Percentiles rank a stretch among this genome's conserved stretches.
Conservation (phyloP, 2,113 vertebrate genomes). For the Fulmarus glacialis region DNA sequence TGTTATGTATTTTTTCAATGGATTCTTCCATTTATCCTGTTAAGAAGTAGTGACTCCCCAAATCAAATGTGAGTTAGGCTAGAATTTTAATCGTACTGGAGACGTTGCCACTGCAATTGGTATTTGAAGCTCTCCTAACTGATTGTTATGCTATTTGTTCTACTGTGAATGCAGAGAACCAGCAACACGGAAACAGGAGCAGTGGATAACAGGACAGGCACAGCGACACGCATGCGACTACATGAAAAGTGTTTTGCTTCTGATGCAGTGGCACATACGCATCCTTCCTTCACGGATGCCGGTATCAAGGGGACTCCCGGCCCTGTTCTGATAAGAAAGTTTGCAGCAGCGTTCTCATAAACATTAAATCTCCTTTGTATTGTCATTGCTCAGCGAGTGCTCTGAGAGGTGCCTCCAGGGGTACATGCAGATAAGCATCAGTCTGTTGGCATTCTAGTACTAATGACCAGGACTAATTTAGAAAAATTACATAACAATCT, state of each 20-base stretch:
- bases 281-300: background rate
- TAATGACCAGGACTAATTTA: background rate
- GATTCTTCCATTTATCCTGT: conserved; percentile 67
- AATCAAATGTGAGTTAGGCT: conserved; percentile 70
- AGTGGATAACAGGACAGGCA: background rate
- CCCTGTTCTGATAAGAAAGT: background rate
- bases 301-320: background rate
- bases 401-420: background rate
- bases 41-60: conserved; percentile 60
- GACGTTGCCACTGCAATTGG: conserved; percentile 41
- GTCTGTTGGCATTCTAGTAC: background rate
- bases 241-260: background rate
- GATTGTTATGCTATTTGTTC: conserved; percentile 59
- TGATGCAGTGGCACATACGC: background rate
- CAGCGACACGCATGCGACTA: rapidly evolving
- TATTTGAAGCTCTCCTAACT: conserved; percentile 45
- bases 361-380: background rate
- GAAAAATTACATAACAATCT: background rate
- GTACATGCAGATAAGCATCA: background rate
- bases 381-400: background rate
- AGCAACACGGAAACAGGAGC: background rate
- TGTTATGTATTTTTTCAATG: conserved; percentile 63
- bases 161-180: conserved; percentile 36
- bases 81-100: conserved; percentile 63
- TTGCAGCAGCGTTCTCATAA: background rate